Evolutionary conservation across 2,113 vertebrate species (phyloP).

Genomic region (Perccottus glenii): DNA sequence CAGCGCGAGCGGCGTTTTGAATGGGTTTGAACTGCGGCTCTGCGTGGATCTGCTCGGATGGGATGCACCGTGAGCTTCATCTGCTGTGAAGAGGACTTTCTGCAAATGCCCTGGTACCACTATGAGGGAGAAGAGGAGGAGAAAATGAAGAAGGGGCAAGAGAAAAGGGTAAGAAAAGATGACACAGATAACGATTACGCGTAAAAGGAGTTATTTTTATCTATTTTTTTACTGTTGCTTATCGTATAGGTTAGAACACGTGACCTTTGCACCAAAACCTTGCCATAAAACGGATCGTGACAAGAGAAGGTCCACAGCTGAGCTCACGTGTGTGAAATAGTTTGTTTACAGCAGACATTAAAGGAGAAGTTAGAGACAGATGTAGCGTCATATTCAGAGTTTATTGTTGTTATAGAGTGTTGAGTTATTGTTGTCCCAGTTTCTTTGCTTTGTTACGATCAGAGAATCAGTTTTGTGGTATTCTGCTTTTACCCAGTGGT

Average conservation of each 20-base stretch:
- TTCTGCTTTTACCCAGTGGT: no score
- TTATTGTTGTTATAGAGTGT: no score
- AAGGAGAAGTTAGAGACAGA: no score
- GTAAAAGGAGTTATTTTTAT: background rate
- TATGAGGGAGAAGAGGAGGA: slow-evolving; percentile 67
- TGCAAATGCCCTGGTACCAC: slow-evolving; percentile 77
- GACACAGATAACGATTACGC: no score
- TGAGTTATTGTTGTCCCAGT: no score
- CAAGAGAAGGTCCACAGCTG: background rate
- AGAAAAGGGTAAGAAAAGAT: slow-evolving; percentile 60
- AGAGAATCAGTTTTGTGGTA: no score
- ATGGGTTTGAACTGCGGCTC: slow-evolving; percentile 62
- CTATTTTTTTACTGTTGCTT: no score
- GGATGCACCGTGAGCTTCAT: slow-evolving; percentile 87
- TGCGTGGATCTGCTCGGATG: slow-evolving; percentile 77
- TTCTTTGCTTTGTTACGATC: no score
- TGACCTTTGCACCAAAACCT: background rate
- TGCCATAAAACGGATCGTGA: background rate
- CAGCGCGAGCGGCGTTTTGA: slow-evolving; percentile 23
- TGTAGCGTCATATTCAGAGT: no score
- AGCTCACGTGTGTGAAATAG: background rate
- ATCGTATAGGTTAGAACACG: background rate
- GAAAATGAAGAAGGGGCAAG: slow-evolving; percentile 69
- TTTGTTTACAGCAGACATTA: background rate
- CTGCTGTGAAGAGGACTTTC: slow-evolving; percentile 84